phyloP scores from a whole-genome alignment of 2,888 invertebrate species.

The Fragum whitleyi region DNA sequence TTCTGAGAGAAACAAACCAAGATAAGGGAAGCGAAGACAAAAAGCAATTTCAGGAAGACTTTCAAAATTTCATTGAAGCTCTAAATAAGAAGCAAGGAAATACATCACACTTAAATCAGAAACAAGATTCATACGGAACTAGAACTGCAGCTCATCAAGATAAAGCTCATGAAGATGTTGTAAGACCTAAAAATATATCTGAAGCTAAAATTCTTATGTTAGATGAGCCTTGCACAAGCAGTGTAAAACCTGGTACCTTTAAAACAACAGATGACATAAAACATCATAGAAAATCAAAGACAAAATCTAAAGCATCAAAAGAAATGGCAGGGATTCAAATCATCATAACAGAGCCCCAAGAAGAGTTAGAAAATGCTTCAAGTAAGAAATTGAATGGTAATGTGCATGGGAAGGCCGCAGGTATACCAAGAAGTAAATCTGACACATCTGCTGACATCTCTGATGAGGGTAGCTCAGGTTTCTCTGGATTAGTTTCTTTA shows the following conservation, averaged over 20 bases:
- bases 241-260: not conserved
- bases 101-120: not conserved
- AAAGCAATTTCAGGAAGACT: not conserved
- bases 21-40: not conserved
- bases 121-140: not conserved
- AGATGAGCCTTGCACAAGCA: conserved; percentile 18
- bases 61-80: not conserved
- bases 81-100: not conserved
- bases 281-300: not conserved
- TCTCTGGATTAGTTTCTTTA: not conserved
- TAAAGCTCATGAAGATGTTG: not conserved
- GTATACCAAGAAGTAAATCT: not conserved
- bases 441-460: conserved; percentile 2
- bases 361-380: not conserved
- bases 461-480: conserved; percentile 10
- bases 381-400: conserved; percentile 9
- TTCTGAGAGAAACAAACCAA: not conserved
- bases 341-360: conserved; percentile 9
- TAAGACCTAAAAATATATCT: conserved; percentile 8
- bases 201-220: conserved; percentile 16
- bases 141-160: not conserved
- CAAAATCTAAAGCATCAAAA: not conserved
- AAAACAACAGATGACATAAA: not conserved
- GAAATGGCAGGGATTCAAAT: conserved; percentile 16
- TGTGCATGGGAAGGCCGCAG: conserved; percentile 9